These are phyloP conservation scores for Apus apus DNA, from an alignment of 2,113 vertebrate species.

Conservation along the genomic window DNA sequence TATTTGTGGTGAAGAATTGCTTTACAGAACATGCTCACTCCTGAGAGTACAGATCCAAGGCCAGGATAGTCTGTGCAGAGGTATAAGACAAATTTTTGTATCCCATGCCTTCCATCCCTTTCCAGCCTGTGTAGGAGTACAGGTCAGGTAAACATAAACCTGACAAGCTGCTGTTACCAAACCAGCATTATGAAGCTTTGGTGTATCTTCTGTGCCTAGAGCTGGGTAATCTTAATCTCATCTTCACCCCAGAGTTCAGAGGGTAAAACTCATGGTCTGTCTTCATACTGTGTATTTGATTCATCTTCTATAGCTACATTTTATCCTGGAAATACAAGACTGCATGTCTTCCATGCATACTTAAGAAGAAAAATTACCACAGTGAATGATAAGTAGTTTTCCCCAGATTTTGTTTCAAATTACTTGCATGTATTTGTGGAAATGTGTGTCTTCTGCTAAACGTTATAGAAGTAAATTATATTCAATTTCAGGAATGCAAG, in stretches of 20 bases:
- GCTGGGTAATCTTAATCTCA: neutral
- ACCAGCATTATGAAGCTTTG: neutral
- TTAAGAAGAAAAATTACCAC: neutral
- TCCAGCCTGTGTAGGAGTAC: neutral
- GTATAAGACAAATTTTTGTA: neutral
- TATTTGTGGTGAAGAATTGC: neutral
- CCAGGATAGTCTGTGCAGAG: neutral
- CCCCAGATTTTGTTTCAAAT: neutral
- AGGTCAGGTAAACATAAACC: neutral
- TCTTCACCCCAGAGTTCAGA: neutral
- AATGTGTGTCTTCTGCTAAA: neutral
- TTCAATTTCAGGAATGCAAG: constrained; percentile 85
- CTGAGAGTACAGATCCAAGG: neutral
- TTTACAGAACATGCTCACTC: neutral
- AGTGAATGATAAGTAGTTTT: neutral
- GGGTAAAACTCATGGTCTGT: neutral
- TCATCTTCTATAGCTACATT: neutral
- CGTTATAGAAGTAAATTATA: neutral
- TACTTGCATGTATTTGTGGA: neutral
- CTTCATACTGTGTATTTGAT: neutral
- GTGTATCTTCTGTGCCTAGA: neutral
- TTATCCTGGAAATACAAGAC: neutral
- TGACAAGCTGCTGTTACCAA: neutral
- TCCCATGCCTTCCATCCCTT: neutral
- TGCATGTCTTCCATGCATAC: neutral